Base-by-base conservation (phyloP, 2,113 vertebrate genomes). In the Tautogolabrus adspersus region DNA sequence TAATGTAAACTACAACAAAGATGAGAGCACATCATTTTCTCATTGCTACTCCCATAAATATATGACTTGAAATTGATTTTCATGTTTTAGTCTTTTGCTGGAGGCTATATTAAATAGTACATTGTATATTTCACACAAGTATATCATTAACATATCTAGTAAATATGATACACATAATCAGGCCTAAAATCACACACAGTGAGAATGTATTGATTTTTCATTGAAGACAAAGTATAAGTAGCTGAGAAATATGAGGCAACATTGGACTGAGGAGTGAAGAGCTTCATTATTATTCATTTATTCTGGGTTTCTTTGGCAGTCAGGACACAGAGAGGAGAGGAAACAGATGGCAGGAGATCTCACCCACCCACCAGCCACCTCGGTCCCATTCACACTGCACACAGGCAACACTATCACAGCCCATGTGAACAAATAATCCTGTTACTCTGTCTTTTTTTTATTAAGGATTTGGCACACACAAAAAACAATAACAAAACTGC, bases 321-420 rank as follows among this genome's bases (percentile, higher is more conserved):
- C 58, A 62, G 67, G 72, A 80, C 40, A 74, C 13, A 52, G 52
- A 86, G 76, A 61, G 37, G 62, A 82, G 70, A 82, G 65, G 69
- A 82, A 87, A 88, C 88, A 91, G 89, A 90, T 91, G 86, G 85
- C 66, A 18, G 40, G 46, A 80, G 52, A 46, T 80, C 61, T 78
- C 73, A 58, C 61, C 71, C 81, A 72, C 87, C 65, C 62, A 82
- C 67, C 52, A 74, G 47, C 63, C 68, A 57, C 21, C 60, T 63
- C 66, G 59, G 22, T 84, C 63, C 52, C 66, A 83, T 74, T 83
- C 58, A 79, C 51, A 74, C 49, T 47, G 61, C 51, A 61, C 6
- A 51, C 42, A 75, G 60, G 72, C 59, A 87, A 63, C 64, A 66
- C 51, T 38, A 38, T 59, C 52, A 55, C 54, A 84, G n/a, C 57